A percentile compares a stretch with the other conserved stretches of the same genome.
Conservation (phyloP, 2,797 vertebrate species). For the Antennarius maculatus region DNA sequence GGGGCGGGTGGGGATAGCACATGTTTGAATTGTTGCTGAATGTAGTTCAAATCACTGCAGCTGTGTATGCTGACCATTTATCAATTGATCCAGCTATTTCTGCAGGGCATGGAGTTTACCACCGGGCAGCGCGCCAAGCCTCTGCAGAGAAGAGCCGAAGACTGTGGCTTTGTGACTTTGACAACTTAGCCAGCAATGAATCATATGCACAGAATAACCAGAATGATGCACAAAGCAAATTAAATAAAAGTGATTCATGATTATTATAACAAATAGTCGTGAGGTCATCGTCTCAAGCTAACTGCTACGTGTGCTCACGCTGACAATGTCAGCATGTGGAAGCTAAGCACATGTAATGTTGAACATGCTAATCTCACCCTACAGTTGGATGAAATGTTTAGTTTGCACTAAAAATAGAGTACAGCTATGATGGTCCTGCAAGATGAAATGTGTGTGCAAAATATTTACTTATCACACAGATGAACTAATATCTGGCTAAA, state of each 20-base stretch:
- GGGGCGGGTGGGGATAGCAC: constrained; percentile 12
- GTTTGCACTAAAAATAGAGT: too few species aligned
- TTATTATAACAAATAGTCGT: constrained; percentile 7
- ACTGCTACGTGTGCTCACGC: not conserved
- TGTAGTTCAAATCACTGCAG: constrained; percentile 40
- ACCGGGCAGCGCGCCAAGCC: constrained; percentile 42
- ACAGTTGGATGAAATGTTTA: too few species aligned
- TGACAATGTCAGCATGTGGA: too few species aligned
- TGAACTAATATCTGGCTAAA: too few species aligned
- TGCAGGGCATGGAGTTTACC: constrained; percentile 59
- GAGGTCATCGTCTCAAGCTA: not conserved
- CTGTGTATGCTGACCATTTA: constrained; percentile 53
- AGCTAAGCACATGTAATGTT: too few species aligned
- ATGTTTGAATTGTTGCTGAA: constrained; percentile 46
- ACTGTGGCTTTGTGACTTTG: constrained; percentile 11
- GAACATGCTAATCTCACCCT: too few species aligned
- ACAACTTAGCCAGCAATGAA: constrained; percentile 15
- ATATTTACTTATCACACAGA: too few species aligned
- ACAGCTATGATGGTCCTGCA: too few species aligned
- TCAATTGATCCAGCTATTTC: constrained; percentile 61
- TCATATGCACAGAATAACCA: constrained; percentile 1
- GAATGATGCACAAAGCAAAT: constrained; percentile 10
- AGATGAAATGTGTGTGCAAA: too few species aligned
- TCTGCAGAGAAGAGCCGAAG: constrained; percentile 31
- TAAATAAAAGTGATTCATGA: not conserved